Percentiles rank a stretch among this genome's conserved stretches.
Evolutionary conservation across 2,797 vertebrate species (phyloP).

Genomic region (Siniperca undulata): DNA sequence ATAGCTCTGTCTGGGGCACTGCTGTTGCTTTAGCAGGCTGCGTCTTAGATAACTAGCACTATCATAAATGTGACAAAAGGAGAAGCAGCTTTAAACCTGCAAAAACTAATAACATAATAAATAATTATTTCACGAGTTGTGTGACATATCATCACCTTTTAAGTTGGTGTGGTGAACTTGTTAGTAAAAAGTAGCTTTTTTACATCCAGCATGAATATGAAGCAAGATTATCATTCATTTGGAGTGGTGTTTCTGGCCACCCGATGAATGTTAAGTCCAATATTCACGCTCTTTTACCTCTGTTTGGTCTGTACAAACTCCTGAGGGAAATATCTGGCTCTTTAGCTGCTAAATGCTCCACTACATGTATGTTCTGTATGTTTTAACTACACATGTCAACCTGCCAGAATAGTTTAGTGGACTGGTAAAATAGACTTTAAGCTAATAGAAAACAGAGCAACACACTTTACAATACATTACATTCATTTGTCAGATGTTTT

Average conservation of each 20-base stretch:
- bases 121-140: background rate
- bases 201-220: background rate
- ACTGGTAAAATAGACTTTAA: too few species aligned
- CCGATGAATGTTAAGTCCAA: too few species aligned
- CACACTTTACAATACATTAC: too few species aligned
- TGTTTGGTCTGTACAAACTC: background rate
- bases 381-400: too few species aligned
- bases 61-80: background rate
- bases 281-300: background rate
- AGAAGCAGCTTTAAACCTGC: background rate
- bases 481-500: background rate
- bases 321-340: background rate
- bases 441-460: too few species aligned
- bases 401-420: too few species aligned
- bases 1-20: slow-evolving; percentile 10
- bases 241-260: background rate
- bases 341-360: background rate
- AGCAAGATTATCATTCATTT: background rate
- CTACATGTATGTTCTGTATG: too few species aligned
- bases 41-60: background rate
- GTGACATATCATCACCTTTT: background rate
- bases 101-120: background rate
- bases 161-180: background rate
- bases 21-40: background rate
- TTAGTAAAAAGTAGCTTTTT: background rate